Evolutionary conservation across 2,113 vertebrate species (phyloP).

Genomic region (Amblyornis subalaris): DNA sequence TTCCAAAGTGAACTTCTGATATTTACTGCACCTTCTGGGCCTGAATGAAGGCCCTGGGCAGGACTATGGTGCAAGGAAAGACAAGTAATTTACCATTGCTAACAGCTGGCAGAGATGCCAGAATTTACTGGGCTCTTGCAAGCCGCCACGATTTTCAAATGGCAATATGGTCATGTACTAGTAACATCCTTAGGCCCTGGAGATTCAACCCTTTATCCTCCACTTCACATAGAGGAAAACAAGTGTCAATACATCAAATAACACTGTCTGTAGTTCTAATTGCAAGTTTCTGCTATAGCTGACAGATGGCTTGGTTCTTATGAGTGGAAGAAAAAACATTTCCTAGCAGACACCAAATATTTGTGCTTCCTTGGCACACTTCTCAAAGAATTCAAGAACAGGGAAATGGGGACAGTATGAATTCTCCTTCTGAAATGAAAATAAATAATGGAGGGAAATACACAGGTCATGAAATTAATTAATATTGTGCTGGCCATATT

Average conservation of each 20-base stretch:
- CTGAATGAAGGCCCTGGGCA: background rate
- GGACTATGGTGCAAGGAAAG: background rate
- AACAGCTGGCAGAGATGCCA: background rate
- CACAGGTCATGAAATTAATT: background rate
- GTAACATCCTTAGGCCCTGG: background rate
- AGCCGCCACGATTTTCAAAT: background rate
- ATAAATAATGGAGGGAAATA: background rate
- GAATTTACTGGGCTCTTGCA: background rate
- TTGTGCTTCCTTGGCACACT: background rate
- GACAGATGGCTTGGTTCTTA: background rate
- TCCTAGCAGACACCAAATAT: background rate
- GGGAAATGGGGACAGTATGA: background rate
- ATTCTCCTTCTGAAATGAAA: background rate
- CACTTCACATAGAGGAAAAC: background rate
- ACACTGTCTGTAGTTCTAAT: background rate
- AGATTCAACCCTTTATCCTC: background rate
- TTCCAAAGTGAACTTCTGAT: background rate
- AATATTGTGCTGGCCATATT: background rate
- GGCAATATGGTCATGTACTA: background rate
- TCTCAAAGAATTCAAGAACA: background rate
- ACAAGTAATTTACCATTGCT: rapidly evolving
- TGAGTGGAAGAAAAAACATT: background rate
- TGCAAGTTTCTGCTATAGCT: background rate
- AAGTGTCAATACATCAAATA: background rate
- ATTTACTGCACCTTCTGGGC: background rate